phyloP scores from a whole-genome alignment of 2,113 vertebrate genomes.

The Glaucidium brasilianum region DNA sequence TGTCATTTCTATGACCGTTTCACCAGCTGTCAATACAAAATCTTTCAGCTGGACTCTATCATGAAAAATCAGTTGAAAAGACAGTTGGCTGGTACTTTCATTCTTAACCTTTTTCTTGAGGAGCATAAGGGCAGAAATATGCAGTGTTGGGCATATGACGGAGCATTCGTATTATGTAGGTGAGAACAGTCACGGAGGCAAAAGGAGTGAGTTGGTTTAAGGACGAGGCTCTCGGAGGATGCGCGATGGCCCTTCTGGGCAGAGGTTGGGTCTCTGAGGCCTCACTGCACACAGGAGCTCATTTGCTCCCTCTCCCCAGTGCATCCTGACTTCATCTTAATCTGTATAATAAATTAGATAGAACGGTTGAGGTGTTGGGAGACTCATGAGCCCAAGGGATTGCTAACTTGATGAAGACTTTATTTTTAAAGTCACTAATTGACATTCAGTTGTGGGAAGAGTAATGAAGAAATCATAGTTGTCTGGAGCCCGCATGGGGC shows the following conservation, averaged over 20 bases:
- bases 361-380: not conserved
- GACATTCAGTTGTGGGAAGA: not conserved
- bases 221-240: not conserved
- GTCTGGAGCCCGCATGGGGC: not conserved
- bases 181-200: not conserved
- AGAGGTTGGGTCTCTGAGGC: not conserved
- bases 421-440: conserved; percentile 18
- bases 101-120: conserved; percentile 20
- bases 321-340: not conserved
- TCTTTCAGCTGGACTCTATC: not conserved
- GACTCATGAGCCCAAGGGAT: not conserved
- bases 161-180: accelerated
- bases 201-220: not conserved
- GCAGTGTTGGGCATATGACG: not conserved
- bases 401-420: conserved; percentile 22
- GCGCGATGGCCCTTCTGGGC: accelerated
- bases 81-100: not conserved
- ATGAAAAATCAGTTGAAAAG: conserved; percentile 3
- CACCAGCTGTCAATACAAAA: conserved; percentile 19
- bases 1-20: not conserved
- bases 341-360: not conserved
- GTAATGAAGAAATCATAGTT: conserved; percentile 29
- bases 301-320: not conserved
- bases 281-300: not conserved
- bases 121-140: conserved; percentile 30